Evolutionary conservation across 1,140 invertebrate species (phyloP), one percentile per base, ranked within the genome.

Genomic region (Aphelenchoides fujianensis): DNA sequence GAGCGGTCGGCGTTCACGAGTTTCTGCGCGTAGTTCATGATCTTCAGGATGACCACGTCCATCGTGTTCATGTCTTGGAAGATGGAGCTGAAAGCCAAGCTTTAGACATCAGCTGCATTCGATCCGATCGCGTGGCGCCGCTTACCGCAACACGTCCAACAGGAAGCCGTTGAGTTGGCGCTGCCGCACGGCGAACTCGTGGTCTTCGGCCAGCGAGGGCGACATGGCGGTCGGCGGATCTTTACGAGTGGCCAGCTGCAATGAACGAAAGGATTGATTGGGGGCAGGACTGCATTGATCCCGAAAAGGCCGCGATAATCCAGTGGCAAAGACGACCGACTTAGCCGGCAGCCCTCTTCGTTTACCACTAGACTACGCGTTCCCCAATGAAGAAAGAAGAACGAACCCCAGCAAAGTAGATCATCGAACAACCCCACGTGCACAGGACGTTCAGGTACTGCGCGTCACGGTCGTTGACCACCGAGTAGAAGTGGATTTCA

Each of bases 1-100:
- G 78, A 77, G 68, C 91, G 84, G 83, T 93, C 92, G 0, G 91
- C 91, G 77, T 90, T 89, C 0, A 92, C 91, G 2, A 93, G 85
- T 64, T 89, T 87, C 83, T 92, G 90, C 0, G 91, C 91, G 82
- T 90, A 91, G 80, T 91, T 90, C 87, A 93, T 90, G 55, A 93
- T 90, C 83, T 91, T 91, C 83, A 91, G 90, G 16, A 93, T 91
- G 0, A 92, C 86, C 28, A 88, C 88, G 78, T 92, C 91, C 88
- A 92, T 90, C 73, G 90, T 91, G 37, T 91, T 89, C 88, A 93
- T 92, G 76, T 92, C 91, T 88, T 92, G 91, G 76, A 88, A 89
- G 59, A 89, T 88, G 16, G 87, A 88, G 69, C 87, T 88, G 77
- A 59, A 82, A 76, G 54, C 55, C 48, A 3, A 3, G 55, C 5